These are phyloP conservation scores for Dendrocincla tyrannina DNA, from an alignment of 2,797 vertebrate genomes.

Conservation along the genomic window DNA sequence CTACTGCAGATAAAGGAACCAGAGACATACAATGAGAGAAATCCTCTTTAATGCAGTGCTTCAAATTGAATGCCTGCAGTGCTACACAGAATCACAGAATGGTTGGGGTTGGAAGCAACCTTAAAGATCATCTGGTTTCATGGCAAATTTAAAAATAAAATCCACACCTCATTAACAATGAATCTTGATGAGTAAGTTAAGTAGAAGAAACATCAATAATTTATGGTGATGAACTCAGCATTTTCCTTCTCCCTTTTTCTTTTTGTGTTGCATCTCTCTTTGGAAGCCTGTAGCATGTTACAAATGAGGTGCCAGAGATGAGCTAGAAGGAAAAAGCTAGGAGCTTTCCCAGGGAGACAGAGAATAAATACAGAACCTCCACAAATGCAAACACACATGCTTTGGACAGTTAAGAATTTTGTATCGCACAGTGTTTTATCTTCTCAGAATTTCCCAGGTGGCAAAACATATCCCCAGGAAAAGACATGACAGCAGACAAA, in stretches of 20 bases:
- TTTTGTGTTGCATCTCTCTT: constrained; percentile 51
- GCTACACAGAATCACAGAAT: constrained; percentile 24
- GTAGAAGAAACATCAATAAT: constrained; percentile 65
- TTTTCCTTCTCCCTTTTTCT: constrained; percentile 38
- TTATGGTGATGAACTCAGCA: constrained; percentile 66
- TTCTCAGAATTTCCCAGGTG: constrained; percentile 41
- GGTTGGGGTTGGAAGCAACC: not conserved
- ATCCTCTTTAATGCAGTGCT: constrained; percentile 31
- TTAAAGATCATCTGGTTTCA: constrained; percentile 10
- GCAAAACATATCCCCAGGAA: constrained; percentile 14
- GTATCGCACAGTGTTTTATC: constrained; percentile 10
- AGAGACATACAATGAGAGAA: constrained; percentile 29
- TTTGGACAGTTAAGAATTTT: constrained; percentile 52
- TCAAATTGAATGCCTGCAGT: constrained; percentile 59
- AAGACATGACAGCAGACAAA: not conserved
- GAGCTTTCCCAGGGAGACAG: constrained; percentile 52
- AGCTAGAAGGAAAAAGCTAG: constrained; percentile 35
- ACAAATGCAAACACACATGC: constrained; percentile 36
- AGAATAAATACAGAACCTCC: constrained; percentile 54
- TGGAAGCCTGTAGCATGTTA: constrained; percentile 41
- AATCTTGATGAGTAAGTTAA: constrained; percentile 69
- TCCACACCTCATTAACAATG: constrained; percentile 68
- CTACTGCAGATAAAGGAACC: constrained; percentile 41
- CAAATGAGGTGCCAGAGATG: constrained; percentile 47
- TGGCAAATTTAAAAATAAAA: constrained; percentile 63